phyloP scores from a whole-genome alignment of 2,888 invertebrate genomes.

The Entomobrya proxima region DNA sequence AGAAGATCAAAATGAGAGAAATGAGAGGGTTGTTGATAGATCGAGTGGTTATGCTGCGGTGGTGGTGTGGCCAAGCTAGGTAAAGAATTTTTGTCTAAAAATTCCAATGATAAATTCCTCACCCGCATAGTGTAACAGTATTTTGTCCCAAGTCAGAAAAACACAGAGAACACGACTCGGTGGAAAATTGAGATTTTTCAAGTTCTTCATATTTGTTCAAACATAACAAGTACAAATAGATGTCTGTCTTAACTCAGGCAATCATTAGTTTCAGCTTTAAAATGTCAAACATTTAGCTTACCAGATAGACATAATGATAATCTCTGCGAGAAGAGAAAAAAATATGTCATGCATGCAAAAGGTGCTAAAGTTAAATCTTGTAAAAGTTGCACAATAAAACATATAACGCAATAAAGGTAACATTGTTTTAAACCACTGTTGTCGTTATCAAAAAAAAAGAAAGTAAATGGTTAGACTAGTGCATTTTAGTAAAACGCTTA shows the following conservation, averaged over 20 bases:
- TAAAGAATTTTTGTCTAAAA: conserved; percentile 40
- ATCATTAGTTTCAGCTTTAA: conserved; percentile 43
- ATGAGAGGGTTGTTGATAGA: conserved; percentile 55
- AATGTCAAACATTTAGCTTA: conserved; percentile 28
- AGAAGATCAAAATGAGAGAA: conserved; percentile 47
- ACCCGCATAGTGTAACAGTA: neutral
- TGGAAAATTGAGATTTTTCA: conserved; percentile 31
- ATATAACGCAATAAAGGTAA: no score
- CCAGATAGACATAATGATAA: conserved; percentile 9
- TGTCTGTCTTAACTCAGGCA: conserved; percentile 30
- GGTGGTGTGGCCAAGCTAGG: conserved; percentile 33
- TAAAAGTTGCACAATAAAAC: conserved; percentile 19
- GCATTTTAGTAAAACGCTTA: no score
- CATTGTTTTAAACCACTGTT: no score
- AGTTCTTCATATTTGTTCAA: conserved; percentile 46
- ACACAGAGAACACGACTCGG: neutral
- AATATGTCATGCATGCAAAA: neutral
- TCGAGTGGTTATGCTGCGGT: conserved; percentile 39
- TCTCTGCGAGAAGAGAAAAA: neutral
- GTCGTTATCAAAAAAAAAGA: no score
- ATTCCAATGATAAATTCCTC: conserved; percentile 61
- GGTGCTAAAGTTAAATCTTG: conserved; percentile 17
- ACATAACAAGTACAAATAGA: conserved; percentile 46
- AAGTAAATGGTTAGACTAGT: no score
- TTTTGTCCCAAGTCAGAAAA: conserved; percentile 17